A percentile compares a stretch with the other conserved stretches of the same genome.
These are phyloP conservation scores for Calliopum simillimum DNA, from an alignment of 2,888 invertebrate genomes.

Conservation along the genomic window DNA sequence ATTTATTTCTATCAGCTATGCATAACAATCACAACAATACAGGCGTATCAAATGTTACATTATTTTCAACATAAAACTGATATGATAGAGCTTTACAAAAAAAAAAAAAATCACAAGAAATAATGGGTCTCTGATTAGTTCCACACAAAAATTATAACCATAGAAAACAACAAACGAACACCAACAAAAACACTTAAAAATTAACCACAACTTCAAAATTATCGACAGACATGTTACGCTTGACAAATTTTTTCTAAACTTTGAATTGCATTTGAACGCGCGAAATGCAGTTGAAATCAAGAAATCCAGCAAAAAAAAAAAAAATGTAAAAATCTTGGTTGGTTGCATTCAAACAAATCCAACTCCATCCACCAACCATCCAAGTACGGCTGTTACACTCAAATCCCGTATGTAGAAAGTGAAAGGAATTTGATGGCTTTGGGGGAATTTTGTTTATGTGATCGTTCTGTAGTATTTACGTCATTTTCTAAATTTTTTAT, in stretches of 20 bases:
- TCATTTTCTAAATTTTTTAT: neutral
- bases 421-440: slow-evolving; percentile 23
- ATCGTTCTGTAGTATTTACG: neutral
- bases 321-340: neutral
- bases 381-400: no score
- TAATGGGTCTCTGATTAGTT: slow-evolving; percentile 19
- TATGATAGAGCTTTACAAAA: slow-evolving; percentile 16
- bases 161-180: slow-evolving; percentile 4
- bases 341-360: no score
- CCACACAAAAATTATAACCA: slow-evolving; percentile 3
- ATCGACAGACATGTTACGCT: slow-evolving; percentile 19
- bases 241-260: slow-evolving; percentile 15
- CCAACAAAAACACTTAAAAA: slow-evolving; percentile 4
- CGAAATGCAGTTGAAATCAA: neutral
- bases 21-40: neutral
- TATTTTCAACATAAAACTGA: slow-evolving; percentile 24
- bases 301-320: slow-evolving; percentile 9
- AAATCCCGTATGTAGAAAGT: slow-evolving; percentile 11
- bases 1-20: no score
- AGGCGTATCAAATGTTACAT: slow-evolving; percentile 11
- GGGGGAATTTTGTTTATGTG: slow-evolving; percentile 6
- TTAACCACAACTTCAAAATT: slow-evolving; percentile 6
- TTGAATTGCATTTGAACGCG: neutral
- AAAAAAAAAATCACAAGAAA: slow-evolving; percentile 11
- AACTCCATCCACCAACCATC: no score